These are phyloP conservation scores for Diprion similis DNA, from an alignment of 1,140 invertebrate genomes.

Conservation along the genomic window DNA sequence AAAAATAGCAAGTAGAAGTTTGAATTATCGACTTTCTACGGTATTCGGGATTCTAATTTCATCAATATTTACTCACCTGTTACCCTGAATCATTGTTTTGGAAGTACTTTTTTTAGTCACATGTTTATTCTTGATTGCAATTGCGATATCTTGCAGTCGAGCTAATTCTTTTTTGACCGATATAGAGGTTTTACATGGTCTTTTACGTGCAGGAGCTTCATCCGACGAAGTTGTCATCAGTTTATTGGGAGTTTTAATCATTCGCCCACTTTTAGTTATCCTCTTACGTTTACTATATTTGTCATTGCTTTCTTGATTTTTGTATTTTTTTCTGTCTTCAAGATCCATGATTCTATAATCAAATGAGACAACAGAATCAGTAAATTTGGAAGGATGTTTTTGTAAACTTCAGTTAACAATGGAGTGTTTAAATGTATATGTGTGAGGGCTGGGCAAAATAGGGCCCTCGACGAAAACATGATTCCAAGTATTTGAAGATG, in stretches of 20 bases:
- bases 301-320: background rate
- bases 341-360: constrained; percentile 1
- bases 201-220: background rate
- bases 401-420: background rate
- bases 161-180: background rate
- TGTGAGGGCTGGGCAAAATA: background rate
- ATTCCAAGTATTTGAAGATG: background rate
- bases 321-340: background rate
- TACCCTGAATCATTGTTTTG: background rate
- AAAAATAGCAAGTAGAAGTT: too few relatives aligned
- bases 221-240: background rate
- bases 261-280: background rate
- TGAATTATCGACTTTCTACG: too few relatives aligned
- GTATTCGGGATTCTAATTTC: too few relatives aligned
- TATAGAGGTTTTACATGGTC: background rate
- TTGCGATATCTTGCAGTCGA: background rate
- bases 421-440: background rate
- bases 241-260: background rate
- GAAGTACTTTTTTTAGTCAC: background rate
- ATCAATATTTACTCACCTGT: background rate
- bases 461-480: background rate
- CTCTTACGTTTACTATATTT: background rate
- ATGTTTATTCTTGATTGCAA: background rate
- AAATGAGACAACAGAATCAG: background rate
- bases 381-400: background rate